Evolutionary conservation across 2,888 invertebrate genomes (phyloP), one percentile per base, ranked within the genome.

Genomic region (Meghimatium bilineatum): DNA sequence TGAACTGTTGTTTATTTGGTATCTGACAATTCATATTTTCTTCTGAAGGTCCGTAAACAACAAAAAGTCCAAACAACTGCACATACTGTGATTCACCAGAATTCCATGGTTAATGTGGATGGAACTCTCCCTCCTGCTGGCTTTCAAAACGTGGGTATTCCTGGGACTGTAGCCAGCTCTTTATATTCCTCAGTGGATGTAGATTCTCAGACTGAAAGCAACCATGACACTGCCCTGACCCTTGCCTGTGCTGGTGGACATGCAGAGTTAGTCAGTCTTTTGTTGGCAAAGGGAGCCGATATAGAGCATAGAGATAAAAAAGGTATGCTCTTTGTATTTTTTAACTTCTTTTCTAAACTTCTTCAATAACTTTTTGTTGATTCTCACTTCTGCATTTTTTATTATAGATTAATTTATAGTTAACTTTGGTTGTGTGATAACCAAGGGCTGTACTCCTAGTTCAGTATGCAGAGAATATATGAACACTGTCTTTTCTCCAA

Each of bases 271-370:
- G 99, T 99, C 20, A 97, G 97, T 93, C 95, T 99, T 91, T 95
- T 99, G 87, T 95, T 99, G 79, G 96, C 96, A 88, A 96, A 98
- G 87, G 98, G 98, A 83, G 98, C 99, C 0, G 97, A 98, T 93
- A 98, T 99, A 93, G 99, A 99, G 94, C 99, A 99, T 94, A 95
- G 98, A 52, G 99, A 99, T 94, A 99, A 99, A 94, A 99, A 99
- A 94, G 93, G 93, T 93, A 84, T 79, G 82, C 75, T 56, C 14
- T 66, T 60, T 20, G n/a, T 63, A 63, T 5, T 63, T 23, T 56
- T 3, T 56, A n/a, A 26, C 29, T n/a, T 29, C 29, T 10, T 72
- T 10, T 29, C 29, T 12, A 66, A 26, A 66, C 71, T n/a, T n/a
- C n/a, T n/a, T n/a, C n/a, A n/a, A n/a, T n/a, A n/a, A n/a, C n/a